These are phyloP conservation scores for Lacerta agilis DNA, from an alignment of 2,797 vertebrate species.

Conservation along the genomic window DNA sequence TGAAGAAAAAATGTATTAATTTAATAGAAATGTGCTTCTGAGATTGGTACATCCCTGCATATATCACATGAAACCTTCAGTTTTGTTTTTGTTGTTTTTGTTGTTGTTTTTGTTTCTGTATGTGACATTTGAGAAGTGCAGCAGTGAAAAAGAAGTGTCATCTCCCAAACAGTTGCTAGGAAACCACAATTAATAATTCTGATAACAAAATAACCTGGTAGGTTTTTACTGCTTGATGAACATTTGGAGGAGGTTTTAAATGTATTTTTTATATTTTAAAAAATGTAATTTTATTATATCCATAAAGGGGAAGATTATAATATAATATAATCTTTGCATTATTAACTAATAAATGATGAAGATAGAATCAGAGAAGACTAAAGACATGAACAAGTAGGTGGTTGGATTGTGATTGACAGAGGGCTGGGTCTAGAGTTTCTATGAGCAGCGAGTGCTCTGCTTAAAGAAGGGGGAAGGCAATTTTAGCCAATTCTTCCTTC, in stretches of 20 bases:
- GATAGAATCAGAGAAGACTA: too few species aligned
- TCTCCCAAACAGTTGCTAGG: background rate
- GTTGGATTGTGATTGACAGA: too few species aligned
- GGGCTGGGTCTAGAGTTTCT: too few species aligned
- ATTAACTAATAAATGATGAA: background rate
- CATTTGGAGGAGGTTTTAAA: background rate
- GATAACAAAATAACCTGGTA: background rate
- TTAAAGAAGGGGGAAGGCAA: too few species aligned
- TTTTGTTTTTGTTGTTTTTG: background rate
- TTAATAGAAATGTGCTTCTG: conserved; percentile 29
- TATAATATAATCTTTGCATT: too few species aligned
- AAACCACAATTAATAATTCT: conserved; percentile 14
- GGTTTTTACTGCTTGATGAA: background rate
- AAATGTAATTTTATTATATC: background rate
- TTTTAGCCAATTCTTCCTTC: too few species aligned
- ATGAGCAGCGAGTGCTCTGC: too few species aligned
- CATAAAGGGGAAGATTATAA: background rate
- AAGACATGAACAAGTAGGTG: too few species aligned
- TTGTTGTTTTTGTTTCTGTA: background rate
- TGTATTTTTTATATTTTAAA: background rate
- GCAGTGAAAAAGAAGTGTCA: background rate
- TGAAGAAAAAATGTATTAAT: conserved; percentile 18
- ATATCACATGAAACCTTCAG: conserved; percentile 15
- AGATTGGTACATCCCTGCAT: background rate
- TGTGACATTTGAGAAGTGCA: conserved; percentile 3